Conservation (phyloP, 2,113 vertebrate species). For the Manacus vitellinus region DNA sequence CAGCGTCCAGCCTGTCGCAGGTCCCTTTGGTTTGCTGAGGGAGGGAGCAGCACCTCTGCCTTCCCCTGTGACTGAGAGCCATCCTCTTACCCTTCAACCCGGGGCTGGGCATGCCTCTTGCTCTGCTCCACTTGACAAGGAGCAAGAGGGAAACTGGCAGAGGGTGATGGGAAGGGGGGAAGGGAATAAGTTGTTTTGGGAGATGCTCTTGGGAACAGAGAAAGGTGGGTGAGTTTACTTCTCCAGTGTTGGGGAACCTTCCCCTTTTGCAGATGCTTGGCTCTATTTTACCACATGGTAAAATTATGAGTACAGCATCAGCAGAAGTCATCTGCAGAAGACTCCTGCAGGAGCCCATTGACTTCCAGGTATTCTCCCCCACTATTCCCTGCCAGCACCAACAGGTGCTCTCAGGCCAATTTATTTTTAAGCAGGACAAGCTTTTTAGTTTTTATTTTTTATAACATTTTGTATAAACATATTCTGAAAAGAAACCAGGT, state of each 20-base stretch:
- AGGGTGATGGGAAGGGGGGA: fast-evolving
- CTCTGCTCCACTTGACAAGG: fast-evolving
- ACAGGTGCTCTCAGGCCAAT: fast-evolving
- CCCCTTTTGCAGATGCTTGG: fast-evolving
- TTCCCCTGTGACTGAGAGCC: neutral
- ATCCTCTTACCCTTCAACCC: neutral
- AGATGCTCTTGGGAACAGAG: neutral
- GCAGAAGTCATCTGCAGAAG: neutral
- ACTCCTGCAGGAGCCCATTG: neutral
- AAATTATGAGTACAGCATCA: neutral
- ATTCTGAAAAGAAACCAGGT: neutral
- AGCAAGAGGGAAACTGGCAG: neutral
- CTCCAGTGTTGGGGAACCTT: too few relatives aligned
- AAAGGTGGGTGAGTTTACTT: neutral
- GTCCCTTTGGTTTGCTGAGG: neutral
- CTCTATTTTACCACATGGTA: neutral
- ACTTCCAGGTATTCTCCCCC: neutral
- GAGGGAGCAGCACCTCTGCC: neutral
- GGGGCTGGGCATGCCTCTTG: neutral
- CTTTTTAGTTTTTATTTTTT: neutral
- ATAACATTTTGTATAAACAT: neutral
- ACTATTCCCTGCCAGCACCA: fast-evolving
- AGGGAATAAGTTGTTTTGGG: too few relatives aligned
- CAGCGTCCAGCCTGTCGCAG: fast-evolving
- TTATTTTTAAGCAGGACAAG: neutral